phyloP scores from a whole-genome alignment of 2,113 vertebrate species.

The Craseonycteris thonglongyai region DNA sequence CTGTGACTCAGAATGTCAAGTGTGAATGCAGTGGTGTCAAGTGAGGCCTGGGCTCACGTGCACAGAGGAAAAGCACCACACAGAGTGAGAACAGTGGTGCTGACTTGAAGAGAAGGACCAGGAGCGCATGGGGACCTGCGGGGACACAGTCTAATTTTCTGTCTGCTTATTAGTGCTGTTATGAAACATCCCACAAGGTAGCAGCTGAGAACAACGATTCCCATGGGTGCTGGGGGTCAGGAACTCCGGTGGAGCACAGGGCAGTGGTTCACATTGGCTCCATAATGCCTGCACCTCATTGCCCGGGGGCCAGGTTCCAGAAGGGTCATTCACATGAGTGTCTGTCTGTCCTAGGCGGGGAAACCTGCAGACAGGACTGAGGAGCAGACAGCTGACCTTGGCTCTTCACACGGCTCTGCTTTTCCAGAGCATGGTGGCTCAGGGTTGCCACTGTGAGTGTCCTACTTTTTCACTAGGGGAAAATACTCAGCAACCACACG shows the following conservation, averaged over 20 bases:
- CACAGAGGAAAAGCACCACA: background rate
- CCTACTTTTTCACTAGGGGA: no score
- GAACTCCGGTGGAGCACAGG: background rate
- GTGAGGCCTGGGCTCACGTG: background rate
- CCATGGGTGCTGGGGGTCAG: background rate
- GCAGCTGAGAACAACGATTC: background rate
- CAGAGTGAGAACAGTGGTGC: background rate
- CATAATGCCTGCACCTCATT: no score
- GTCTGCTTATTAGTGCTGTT: background rate
- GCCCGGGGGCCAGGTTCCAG: background rate
- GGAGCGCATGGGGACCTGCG: background rate
- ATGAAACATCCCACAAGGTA: background rate
- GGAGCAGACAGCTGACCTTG: background rate
- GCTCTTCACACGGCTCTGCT: background rate
- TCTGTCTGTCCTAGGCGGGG: background rate
- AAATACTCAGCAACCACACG: no score
- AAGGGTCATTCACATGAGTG: background rate
- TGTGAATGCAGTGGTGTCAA: background rate
- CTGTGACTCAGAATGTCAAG: background rate
- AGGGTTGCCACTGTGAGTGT: no score
- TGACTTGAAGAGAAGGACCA: background rate
- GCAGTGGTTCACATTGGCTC: background rate
- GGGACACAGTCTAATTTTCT: background rate
- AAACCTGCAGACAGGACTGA: background rate
- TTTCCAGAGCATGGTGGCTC: background rate